Base-by-base conservation (phyloP, 2,888 invertebrate species). In the Heteromurus nitidus region DNA sequence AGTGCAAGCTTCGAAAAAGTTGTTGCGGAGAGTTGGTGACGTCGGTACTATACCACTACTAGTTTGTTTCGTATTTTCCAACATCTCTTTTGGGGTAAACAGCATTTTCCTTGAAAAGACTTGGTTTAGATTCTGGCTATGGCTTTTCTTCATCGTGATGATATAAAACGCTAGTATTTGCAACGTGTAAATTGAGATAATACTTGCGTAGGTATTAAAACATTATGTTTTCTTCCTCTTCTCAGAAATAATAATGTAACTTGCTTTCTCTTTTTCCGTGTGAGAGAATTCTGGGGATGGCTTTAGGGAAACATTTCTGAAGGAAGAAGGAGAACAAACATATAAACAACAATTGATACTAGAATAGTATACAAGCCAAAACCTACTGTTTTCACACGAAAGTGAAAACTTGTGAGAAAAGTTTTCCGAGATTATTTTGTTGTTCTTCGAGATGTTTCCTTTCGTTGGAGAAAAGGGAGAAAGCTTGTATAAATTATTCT, bases 61-160 rank as follows among this genome's bases (percentile, higher is more conserved):
- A n/a, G n/a, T n/a, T 22, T 9, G 55, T 24, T 3, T 30, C 42
- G n/a, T 72, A 44, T 58, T 60, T 72, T 28, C 60, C 44, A 16
- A 26, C 44, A 47, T 70, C 58, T 31, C 13, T 58, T 70, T n/a
- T 1, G 9, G 50, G 53, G 47, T 16, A 47, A 47, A 47, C n/a
- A 47, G 47, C 47, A 5, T 47, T 47, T 47, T 16, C n/a, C 47
- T 47, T 31, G 22, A 53, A 13, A 42, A 13, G 7, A 42, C 55
- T 44, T 26, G 64, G 3, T 62, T 31, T 62, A 62, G 30, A 22
- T 44, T 65, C 22, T 18, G 26, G 47, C 44, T 44, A 44, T 44
- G 42, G 65, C 20, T 30, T 20, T 28, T 30, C 16, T 30, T 55
- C 69, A 55, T 53, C 36, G 18, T 53, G 30, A 31, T 47, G 53